Percentiles rank a stretch among this genome's conserved stretches.
phyloP scores from a whole-genome alignment of 2,888 invertebrate genomes.

The Pristionchus entomophagus region DNA sequence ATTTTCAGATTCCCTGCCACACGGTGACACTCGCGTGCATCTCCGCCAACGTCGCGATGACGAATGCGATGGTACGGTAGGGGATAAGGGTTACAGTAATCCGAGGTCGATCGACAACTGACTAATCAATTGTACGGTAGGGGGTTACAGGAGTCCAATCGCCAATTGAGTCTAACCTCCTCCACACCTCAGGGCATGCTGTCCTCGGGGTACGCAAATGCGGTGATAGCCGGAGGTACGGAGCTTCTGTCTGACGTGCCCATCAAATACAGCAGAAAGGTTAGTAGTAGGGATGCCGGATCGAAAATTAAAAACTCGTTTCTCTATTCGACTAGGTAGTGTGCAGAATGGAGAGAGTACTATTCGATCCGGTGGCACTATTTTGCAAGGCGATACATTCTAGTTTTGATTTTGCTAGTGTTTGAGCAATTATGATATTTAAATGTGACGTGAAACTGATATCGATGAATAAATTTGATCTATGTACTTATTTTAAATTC shows the following conservation, averaged over 20 bases:
- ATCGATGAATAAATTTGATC: too few species aligned
- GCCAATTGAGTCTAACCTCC: not conserved
- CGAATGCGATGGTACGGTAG: conserved; percentile 63
- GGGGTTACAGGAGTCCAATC: not conserved
- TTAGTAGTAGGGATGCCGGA: not conserved
- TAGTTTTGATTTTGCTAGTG: too few species aligned
- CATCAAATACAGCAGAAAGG: conserved; percentile 88
- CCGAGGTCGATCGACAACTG: not conserved
- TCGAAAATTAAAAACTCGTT: too few species aligned
- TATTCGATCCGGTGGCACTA: too few species aligned
- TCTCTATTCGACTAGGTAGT: too few species aligned
- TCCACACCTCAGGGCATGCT: conserved; percentile 78
- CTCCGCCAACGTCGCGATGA: conserved; percentile 85
- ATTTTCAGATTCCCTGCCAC: conserved; percentile 88
- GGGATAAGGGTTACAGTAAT: conserved; percentile 48
- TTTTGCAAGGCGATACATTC: too few species aligned
- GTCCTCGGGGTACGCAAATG: conserved; percentile 90
- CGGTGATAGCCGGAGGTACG: conserved; percentile 95
- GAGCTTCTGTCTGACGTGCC: conserved; percentile 99
- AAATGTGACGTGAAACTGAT: too few species aligned
- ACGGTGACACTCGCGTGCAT: conserved; percentile 99
- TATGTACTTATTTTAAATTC: too few species aligned
- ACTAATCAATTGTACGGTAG: not conserved
- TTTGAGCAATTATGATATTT: too few species aligned
- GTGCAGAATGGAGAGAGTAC: too few species aligned